Evolutionary conservation across 1,140 invertebrate genomes (phyloP).

Genomic region (Penaeus chinensis): DNA sequence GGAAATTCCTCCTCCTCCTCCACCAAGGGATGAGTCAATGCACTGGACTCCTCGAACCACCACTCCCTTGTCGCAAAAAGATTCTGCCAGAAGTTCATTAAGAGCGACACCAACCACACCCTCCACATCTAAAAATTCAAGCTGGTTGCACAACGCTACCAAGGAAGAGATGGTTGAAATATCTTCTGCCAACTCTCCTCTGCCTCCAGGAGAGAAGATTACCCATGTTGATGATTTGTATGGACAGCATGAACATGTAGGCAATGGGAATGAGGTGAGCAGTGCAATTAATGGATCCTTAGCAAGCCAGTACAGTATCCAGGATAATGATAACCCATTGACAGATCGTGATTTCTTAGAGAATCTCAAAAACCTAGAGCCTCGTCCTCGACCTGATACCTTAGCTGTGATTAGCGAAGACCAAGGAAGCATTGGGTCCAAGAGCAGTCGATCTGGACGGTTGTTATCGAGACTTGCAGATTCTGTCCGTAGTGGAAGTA

Average conservation of each 20-base stretch:
- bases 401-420: constrained; percentile 53
- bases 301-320: constrained; percentile 48
- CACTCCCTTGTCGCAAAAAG: constrained; percentile 4
- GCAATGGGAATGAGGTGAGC: constrained; percentile 48
- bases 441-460: constrained; percentile 45
- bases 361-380: constrained; percentile 50
- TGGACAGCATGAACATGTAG: constrained; percentile 39
- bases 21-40: constrained; percentile 54
- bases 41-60: constrained; percentile 46
- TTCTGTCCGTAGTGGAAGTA: constrained; percentile 52
- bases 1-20: constrained; percentile 51
- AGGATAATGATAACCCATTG: constrained; percentile 46
- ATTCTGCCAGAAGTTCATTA: neutral
- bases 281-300: constrained; percentile 55
- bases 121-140: constrained; percentile 31
- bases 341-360: constrained; percentile 52
- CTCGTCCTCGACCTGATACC: constrained; percentile 46
- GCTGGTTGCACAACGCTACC: constrained; percentile 25
- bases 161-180: constrained; percentile 38
- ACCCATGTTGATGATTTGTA: constrained; percentile 49
- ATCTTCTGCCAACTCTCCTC: constrained; percentile 28
- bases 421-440: constrained; percentile 48
- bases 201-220: constrained; percentile 19
- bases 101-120: constrained; percentile 48
- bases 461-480: constrained; percentile 49